Conservation (phyloP, 1,140 invertebrate genomes). For the Drosophila albomicans region DNA sequence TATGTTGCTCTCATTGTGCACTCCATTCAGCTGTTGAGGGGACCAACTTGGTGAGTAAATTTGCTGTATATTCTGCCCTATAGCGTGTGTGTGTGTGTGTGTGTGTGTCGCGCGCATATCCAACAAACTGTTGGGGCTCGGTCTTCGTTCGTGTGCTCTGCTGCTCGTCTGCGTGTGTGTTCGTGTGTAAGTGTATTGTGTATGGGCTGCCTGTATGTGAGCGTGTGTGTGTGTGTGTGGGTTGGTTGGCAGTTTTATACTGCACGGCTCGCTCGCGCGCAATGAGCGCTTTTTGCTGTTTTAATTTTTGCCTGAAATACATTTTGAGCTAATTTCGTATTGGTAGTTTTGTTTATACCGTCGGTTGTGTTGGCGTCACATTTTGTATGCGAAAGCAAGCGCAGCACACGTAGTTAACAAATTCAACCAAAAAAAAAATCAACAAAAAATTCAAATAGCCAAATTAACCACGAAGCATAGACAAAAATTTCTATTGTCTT, state of each 20-base stretch:
- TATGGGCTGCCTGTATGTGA: conserved; percentile 1
- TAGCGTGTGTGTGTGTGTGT: conserved; percentile 7
- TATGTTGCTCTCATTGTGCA: conserved; percentile 26
- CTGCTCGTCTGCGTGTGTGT: not conserved
- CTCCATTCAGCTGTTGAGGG: conserved; percentile 39
- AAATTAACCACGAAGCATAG: conserved; percentile 17
- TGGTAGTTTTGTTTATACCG: conserved; percentile 76
- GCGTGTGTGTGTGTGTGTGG: conserved; percentile 27
- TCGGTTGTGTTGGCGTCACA: conserved; percentile 73
- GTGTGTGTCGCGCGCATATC: conserved; percentile 35
- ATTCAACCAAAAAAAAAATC: conserved; percentile 14
- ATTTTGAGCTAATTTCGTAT: conserved; percentile 74
- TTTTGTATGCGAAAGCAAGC: conserved; percentile 71
- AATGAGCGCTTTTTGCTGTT: conserved; percentile 68
- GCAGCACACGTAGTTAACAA: conserved; percentile 65
- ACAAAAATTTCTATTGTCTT: conserved; percentile 22
- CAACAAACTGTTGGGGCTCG: conserved; percentile 56
- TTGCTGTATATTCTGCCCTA: conserved; percentile 19
- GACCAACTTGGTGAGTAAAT: conserved; percentile 55
- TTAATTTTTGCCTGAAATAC: conserved; percentile 76
- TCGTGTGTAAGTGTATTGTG: not conserved
- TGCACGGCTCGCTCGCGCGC: conserved; percentile 48
- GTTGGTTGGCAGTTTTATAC: conserved; percentile 47
- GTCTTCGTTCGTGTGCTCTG: conserved; percentile 29
- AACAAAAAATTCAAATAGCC: conserved; percentile 29